These are phyloP conservation scores for Ips nitidus DNA, from an alignment of 1,140 invertebrate species.

Conservation along the genomic window DNA sequence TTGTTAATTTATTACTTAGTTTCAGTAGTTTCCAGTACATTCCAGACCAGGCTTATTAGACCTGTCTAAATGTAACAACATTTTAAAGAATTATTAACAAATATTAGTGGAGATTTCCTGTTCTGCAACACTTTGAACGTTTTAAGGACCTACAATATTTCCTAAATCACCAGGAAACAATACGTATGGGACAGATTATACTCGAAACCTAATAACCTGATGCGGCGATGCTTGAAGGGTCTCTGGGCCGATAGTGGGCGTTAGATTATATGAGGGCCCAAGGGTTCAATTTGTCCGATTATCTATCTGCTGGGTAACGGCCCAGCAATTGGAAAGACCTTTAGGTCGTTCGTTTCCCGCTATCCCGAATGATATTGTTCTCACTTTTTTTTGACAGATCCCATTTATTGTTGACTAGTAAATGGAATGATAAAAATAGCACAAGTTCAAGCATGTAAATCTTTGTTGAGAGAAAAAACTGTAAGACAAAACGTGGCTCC, in stretches of 20 bases:
- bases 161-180: background rate
- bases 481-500: too few relatives aligned
- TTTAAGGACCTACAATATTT: conserved; percentile 1
- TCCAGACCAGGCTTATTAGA: background rate
- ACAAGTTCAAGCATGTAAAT: too few relatives aligned
- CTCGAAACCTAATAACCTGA: background rate
- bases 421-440: too few relatives aligned
- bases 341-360: background rate
- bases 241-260: background rate
- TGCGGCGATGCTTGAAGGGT: background rate
- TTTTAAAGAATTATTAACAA: background rate
- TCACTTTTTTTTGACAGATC: background rate
- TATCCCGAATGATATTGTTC: background rate
- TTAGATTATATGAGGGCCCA: conserved; percentile 4
- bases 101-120: background rate
- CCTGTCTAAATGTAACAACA: background rate
- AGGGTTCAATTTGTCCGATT: conserved; percentile 11
- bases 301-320: background rate
- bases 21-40: too few relatives aligned
- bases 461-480: too few relatives aligned
- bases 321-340: conserved; percentile 7
- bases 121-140: background rate
- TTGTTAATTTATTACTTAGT: too few relatives aligned
- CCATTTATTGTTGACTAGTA: too few relatives aligned
- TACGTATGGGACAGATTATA: background rate